A percentile compares a stretch with the other conserved stretches of the same genome.
Evolutionary conservation across 2,797 vertebrate species (phyloP).

Genomic region (Epinephelus awoara): DNA sequence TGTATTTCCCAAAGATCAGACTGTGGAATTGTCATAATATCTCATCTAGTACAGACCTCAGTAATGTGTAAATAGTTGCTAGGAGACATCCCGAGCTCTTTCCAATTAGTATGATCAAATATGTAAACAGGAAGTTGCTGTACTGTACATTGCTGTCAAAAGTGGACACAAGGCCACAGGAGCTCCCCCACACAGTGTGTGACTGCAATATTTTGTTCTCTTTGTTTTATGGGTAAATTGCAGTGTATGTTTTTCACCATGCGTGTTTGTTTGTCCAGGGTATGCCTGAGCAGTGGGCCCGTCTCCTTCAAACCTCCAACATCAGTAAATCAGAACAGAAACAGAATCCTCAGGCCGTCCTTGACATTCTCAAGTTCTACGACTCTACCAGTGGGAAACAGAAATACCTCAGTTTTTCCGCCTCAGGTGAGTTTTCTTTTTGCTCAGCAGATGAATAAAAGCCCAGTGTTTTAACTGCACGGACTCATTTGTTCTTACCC

Average conservation of each 20-base stretch:
- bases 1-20: not conserved
- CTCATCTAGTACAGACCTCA: too few species aligned
- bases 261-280: conserved; percentile 85
- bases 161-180: not conserved
- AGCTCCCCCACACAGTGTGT: not conserved
- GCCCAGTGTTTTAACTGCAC: not conserved
- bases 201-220: too few species aligned
- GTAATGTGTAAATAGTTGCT: not conserved
- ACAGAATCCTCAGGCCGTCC: conserved; percentile 97
- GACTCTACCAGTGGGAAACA: conserved; percentile 96
- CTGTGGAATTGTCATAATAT: too few species aligned
- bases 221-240: too few species aligned
- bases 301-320: conserved; percentile 97
- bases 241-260: conserved; percentile 6
- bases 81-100: not conserved
- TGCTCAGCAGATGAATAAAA: not conserved
- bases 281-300: conserved; percentile 99
- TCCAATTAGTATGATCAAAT: not conserved
- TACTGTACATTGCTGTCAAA: not conserved
- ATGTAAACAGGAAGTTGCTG: conserved; percentile 8
- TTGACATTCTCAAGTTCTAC: conserved; percentile 98
- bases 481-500: not conserved
- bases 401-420: conserved; percentile 97
- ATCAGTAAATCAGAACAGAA: conserved; percentile 99
- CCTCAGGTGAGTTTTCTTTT: conserved; percentile 87